phyloP scores from a whole-genome alignment of 1,140 invertebrate species.

The Phthorimaea operculella region DNA sequence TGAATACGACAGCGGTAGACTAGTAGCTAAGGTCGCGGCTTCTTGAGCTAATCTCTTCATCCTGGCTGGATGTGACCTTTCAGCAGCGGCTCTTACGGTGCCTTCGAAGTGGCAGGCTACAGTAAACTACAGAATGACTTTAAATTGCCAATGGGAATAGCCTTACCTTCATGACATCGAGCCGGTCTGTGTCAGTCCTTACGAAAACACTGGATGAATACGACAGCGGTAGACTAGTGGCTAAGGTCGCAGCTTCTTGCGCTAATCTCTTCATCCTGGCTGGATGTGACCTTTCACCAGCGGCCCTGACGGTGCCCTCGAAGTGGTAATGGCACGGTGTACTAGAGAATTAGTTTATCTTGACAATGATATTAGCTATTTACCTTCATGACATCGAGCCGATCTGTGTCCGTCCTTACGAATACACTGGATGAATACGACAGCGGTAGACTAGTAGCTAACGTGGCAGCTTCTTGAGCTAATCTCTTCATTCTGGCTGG shows the following conservation, averaged over 20 bases:
- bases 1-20: conserved; percentile 91
- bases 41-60: conserved; percentile 96
- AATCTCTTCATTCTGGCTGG: conserved; percentile 90
- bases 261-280: conserved; percentile 91
- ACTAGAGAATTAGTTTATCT: too few species aligned
- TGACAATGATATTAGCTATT: too few species aligned
- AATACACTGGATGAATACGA: conserved; percentile 96
- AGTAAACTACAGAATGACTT: conserved; percentile 85
- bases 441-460: conserved; percentile 93
- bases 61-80: conserved; percentile 84
- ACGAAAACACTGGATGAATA: conserved; percentile 97
- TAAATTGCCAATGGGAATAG: too few species aligned
- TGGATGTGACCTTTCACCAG: conserved; percentile 85
- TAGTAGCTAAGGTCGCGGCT: conserved; percentile 93
- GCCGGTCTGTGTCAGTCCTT: conserved; percentile 90
- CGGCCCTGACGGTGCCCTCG: conserved; percentile 87
- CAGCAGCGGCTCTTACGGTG: conserved; percentile 86
- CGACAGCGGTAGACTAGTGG: conserved; percentile 91
- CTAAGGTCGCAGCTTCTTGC: conserved; percentile 96
- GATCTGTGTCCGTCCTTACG: conserved; percentile 93
- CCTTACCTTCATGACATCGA: conserved; percentile 97
- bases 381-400: conserved; percentile 96
- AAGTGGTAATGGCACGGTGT: conserved; percentile 93
- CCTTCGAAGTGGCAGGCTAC: conserved; percentile 96
- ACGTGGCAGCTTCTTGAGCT: conserved; percentile 94